A percentile compares a stretch with the other conserved stretches of the same genome.
phyloP scores from a whole-genome alignment of 2,888 invertebrate genomes.

The Fissipunctia ypsillon region DNA sequence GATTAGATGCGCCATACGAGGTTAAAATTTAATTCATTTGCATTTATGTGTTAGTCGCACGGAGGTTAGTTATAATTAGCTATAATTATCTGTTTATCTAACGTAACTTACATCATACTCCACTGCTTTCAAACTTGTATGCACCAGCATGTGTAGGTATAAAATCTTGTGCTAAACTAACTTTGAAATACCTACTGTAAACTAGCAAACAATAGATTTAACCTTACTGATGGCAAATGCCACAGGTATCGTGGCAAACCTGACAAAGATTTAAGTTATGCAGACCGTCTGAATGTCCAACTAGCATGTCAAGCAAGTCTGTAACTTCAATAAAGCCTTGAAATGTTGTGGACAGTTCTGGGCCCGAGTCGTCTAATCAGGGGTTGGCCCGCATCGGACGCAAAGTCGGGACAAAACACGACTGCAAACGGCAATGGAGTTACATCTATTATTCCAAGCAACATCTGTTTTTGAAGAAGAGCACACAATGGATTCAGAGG shows the following conservation, averaged over 20 bases:
- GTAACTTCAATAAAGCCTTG: slow-evolving; percentile 68
- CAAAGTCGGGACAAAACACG: slow-evolving; percentile 62
- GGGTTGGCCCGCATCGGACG: slow-evolving; percentile 67
- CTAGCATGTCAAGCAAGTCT: slow-evolving; percentile 62
- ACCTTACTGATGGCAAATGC: slow-evolving; percentile 22
- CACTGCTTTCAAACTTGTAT: slow-evolving; percentile 10
- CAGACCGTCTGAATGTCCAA: slow-evolving; percentile 56
- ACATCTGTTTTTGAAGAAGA: slow-evolving; percentile 67
- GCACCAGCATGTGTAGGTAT: neutral
- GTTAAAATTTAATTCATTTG: slow-evolving; percentile 75
- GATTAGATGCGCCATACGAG: slow-evolving; percentile 73
- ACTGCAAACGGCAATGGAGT: slow-evolving; percentile 64
- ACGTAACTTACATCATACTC: slow-evolving; percentile 28
- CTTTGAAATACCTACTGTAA: neutral
- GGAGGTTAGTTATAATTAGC: slow-evolving; percentile 58
- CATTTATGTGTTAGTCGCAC: slow-evolving; percentile 69
- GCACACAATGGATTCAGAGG: slow-evolving; percentile 64
- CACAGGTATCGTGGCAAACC: slow-evolving; percentile 41
- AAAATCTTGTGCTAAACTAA: neutral
- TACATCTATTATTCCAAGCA: slow-evolving; percentile 67
- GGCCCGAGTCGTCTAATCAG: slow-evolving; percentile 73
- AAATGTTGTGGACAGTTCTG: slow-evolving; percentile 72
- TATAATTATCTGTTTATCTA: slow-evolving; percentile 44
- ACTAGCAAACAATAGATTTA: slow-evolving; percentile 27
- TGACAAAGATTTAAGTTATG: slow-evolving; percentile 64